Evolutionary conservation across 2,113 vertebrate species (phyloP).

Genomic region (Oreochromis aureus): DNA sequence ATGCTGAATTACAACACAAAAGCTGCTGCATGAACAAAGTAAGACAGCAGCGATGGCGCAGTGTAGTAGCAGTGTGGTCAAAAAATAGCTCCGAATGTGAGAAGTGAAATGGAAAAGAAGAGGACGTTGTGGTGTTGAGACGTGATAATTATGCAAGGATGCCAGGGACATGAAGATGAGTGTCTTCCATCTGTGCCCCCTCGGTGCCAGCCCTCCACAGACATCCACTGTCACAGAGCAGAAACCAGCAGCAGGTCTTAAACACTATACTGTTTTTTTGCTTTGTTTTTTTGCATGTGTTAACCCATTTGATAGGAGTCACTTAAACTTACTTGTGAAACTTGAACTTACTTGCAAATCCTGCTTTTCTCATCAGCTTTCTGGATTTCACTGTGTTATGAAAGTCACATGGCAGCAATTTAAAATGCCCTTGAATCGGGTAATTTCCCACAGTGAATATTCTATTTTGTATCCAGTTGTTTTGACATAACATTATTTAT

Average conservation of each 20-base stretch:
- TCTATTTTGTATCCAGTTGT: not conserved
- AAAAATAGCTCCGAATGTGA: conserved; percentile 16
- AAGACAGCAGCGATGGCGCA: not conserved
- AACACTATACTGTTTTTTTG: not conserved
- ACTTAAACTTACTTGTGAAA: not conserved
- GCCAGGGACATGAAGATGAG: conserved; percentile 52
- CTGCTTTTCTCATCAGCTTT: not conserved
- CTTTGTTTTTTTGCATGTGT: not conserved
- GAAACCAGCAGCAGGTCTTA: conserved; percentile 3
- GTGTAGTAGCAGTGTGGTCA: not conserved
- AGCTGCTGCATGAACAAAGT: not conserved
- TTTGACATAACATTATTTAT: not conserved
- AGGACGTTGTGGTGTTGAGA: conserved; percentile 22
- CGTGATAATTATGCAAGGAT: conserved; percentile 58
- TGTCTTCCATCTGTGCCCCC: conserved; percentile 54
- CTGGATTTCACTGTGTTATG: not conserved
- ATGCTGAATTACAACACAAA: not conserved
- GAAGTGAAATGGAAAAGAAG: conserved; percentile 28
- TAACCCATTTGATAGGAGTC: not conserved
- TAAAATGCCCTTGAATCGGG: not conserved
- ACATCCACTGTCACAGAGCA: conserved; percentile 4
- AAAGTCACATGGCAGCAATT: not conserved
- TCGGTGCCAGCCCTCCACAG: conserved; percentile 41
- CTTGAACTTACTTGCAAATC: not conserved
- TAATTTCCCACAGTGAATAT: not conserved